Percentiles rank a stretch among this genome's conserved stretches.
phyloP scores from a whole-genome alignment of 2,797 vertebrate genomes.

The Potorous gilbertii region DNA sequence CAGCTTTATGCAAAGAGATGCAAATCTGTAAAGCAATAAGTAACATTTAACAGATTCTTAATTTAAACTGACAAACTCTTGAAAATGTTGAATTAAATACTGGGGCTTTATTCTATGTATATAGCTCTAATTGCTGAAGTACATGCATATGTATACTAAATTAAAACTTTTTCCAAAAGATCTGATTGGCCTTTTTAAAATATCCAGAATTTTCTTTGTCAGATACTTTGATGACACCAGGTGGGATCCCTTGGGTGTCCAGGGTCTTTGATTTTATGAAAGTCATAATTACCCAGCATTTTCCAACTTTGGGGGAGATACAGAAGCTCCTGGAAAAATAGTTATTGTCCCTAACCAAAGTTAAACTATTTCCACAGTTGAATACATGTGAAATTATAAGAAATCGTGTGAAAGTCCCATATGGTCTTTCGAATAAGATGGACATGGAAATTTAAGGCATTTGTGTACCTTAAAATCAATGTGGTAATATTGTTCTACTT shows the following conservation, averaged over 20 bases:
- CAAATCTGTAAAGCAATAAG: constrained; percentile 41
- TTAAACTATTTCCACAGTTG: not conserved
- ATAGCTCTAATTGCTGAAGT: constrained; percentile 7
- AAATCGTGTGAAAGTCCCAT: not conserved
- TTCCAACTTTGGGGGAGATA: not conserved
- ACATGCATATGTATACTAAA: not conserved
- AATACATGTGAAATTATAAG: not conserved
- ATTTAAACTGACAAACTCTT: constrained; percentile 32
- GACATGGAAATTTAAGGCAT: not conserved
- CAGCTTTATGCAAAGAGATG: constrained; percentile 26
- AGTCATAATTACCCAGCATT: not conserved
- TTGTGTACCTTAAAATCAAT: not conserved
- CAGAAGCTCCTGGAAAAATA: not conserved
- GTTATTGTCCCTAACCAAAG: not conserved
- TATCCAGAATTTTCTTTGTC: not conserved
- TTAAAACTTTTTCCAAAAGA: constrained; percentile 1
- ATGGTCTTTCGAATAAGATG: not conserved
- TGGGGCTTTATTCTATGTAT: not conserved
- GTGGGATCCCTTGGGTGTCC: not conserved
- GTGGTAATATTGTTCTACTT: not conserved
- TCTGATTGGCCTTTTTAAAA: not conserved
- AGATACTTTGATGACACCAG: not conserved
- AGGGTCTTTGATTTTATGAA: not conserved
- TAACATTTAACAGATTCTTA: constrained; percentile 43
- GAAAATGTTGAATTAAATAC: constrained; percentile 49